phyloP scores from a whole-genome alignment of 2,113 vertebrate genomes.

The Cinclus cinclus region DNA sequence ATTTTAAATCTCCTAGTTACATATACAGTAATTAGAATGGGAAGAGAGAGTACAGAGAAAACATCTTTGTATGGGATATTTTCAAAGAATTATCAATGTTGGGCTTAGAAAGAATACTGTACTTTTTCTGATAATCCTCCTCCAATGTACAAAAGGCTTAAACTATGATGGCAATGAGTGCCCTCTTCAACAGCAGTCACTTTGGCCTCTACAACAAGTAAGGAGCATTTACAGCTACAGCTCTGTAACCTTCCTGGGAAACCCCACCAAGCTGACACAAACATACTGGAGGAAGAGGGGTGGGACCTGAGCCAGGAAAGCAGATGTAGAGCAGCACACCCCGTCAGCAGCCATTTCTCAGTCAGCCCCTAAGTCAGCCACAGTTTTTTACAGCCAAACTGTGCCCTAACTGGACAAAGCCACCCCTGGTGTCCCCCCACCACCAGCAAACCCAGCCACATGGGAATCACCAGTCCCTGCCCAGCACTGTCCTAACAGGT shows the following conservation, averaged over 20 bases:
- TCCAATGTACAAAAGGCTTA: neutral
- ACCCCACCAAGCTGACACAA: neutral
- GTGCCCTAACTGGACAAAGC: neutral
- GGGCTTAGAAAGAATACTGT: neutral
- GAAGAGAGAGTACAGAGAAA: neutral
- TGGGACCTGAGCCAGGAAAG: neutral
- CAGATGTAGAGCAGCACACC: neutral
- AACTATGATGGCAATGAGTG: neutral
- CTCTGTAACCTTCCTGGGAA: neutral
- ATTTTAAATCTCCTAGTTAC: neutral
- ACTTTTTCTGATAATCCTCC: neutral
- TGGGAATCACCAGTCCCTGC: rapidly evolving
- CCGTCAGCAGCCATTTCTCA: neutral
- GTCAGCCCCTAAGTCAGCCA: rapidly evolving
- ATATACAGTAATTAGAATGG: neutral
- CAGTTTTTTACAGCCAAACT: neutral
- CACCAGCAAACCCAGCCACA: rapidly evolving
- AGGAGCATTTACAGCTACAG: neutral
- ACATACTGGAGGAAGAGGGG: neutral
- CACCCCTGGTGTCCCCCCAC: neutral
- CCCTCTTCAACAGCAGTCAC: neutral
- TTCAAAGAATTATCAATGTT: neutral
- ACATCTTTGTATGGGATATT: neutral
- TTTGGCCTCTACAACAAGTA: neutral
- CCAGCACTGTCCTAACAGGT: neutral